These are phyloP conservation scores for Menidia beryllina DNA, from an alignment of 2,113 vertebrate genomes.

Conservation along the genomic window DNA sequence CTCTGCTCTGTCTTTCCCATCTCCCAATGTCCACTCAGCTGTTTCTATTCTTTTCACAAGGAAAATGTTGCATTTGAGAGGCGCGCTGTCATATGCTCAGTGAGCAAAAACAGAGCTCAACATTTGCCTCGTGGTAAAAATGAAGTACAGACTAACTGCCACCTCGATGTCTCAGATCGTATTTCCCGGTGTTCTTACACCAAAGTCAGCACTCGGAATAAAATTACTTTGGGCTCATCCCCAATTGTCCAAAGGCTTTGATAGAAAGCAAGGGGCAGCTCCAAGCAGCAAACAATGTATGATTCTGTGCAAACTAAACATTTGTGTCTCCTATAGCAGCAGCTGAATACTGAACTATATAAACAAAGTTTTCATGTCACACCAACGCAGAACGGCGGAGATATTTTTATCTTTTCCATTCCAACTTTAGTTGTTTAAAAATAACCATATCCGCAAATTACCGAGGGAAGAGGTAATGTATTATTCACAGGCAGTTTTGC, in stretches of 20 bases:
- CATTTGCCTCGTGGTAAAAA: conserved; percentile 37
- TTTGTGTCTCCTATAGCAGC: conserved; percentile 27
- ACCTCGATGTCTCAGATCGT: conserved; percentile 21
- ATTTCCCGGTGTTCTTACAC: conserved; percentile 51
- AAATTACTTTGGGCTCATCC: conserved; percentile 44
- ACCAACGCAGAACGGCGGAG: conserved; percentile 8
- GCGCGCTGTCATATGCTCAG: conserved; percentile 13
- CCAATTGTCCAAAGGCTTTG: conserved; percentile 9
- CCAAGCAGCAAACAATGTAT: conserved; percentile 6
- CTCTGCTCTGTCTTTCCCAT: background rate
- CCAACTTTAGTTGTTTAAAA: conserved; percentile 30
- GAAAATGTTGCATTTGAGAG: conserved; percentile 11
- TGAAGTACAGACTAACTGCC: conserved; percentile 15
- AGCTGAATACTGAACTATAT: conserved; percentile 37
- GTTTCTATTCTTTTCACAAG: conserved; percentile 21
- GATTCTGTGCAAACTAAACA: conserved; percentile 32
- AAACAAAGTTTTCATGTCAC: conserved; percentile 11
- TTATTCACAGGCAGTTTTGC: conserved; percentile 19
- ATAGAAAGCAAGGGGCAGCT: conserved; percentile 10
- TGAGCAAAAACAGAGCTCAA: conserved; percentile 38
- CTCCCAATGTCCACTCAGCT: conserved; percentile 27
- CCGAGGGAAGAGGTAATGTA: background rate
- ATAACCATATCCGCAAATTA: conserved; percentile 18
- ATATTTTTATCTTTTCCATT: conserved; percentile 33
- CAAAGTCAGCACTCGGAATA: conserved; percentile 42